Conservation (phyloP, 2,113 vertebrate species). For the Thomomys bottae region DNA sequence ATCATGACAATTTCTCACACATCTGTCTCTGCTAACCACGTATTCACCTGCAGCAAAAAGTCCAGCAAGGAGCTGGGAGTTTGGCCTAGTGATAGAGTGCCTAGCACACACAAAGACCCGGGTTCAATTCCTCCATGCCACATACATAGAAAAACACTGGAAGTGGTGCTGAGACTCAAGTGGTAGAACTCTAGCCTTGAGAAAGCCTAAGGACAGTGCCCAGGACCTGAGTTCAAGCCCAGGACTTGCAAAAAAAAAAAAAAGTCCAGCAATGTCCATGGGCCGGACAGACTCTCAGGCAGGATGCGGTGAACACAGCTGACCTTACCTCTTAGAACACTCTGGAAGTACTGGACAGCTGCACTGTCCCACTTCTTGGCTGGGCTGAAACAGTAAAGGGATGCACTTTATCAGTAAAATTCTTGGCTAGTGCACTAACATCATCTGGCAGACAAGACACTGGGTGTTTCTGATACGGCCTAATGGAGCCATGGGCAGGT, state of each 20-base stretch:
- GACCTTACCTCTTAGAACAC: conserved; percentile 89
- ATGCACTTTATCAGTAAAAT: conserved; percentile 25
- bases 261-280: rapidly evolving
- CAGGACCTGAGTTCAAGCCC: too few relatives aligned
- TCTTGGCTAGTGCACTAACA: neutral
- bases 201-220: too few relatives aligned
- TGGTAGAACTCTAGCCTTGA: too few relatives aligned
- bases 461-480: rapidly evolving
- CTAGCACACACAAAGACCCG: too few relatives aligned
- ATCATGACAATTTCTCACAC: too few relatives aligned
- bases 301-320: rapidly evolving
- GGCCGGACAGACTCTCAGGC: neutral
- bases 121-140: too few relatives aligned
- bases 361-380: conserved; percentile 91
- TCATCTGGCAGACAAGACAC: neutral
- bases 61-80: too few relatives aligned
- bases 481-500: rapidly evolving
- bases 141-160: too few relatives aligned
- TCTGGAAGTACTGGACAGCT: conserved; percentile 89
- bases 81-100: too few relatives aligned
- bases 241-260: too few relatives aligned
- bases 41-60: neutral
- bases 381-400: conserved; percentile 84
- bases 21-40: neutral
- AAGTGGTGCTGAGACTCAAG: too few relatives aligned